A percentile compares a stretch with the other conserved stretches of the same genome.
Conservation (phyloP, 2,113 vertebrate species). For the Phalacrocorax carbo region DNA sequence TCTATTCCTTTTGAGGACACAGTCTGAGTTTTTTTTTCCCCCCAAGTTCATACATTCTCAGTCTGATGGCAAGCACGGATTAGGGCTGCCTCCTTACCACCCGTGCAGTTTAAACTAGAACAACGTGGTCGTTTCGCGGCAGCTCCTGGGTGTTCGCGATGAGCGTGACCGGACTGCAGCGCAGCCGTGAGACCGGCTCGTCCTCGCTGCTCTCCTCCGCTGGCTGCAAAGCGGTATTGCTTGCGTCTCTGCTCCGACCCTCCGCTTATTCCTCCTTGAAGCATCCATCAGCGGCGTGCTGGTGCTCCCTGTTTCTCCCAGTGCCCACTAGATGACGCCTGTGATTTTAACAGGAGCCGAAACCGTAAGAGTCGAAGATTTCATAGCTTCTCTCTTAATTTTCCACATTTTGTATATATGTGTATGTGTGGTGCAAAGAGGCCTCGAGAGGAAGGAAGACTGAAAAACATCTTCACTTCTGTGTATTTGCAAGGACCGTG, state of each 20-base stretch:
- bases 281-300: fast-evolving
- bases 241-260: not conserved
- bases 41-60: not conserved
- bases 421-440: not conserved
- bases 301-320: not conserved
- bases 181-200: not conserved
- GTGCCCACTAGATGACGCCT: constrained; percentile 73
- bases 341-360: constrained; percentile 45
- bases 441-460: not conserved
- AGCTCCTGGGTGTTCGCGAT: not conserved
- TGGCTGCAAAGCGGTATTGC: not conserved
- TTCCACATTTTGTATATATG: not conserved
- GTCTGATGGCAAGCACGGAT: fast-evolving
- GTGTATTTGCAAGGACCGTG: not conserved
- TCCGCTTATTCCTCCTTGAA: fast-evolving
- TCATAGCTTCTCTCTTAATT: not conserved
- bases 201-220: not conserved
- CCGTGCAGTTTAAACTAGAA: not conserved
- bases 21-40: too few species aligned
- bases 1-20: not conserved
- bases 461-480: not conserved
- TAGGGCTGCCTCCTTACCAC: not conserved
- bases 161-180: not conserved
- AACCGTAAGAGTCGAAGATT: not conserved
- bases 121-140: fast-evolving